A percentile compares a stretch with the other conserved stretches of the same genome.
Evolutionary conservation across 1,140 invertebrate genomes (phyloP).

Genomic region (Drosophila carrolli): DNA sequence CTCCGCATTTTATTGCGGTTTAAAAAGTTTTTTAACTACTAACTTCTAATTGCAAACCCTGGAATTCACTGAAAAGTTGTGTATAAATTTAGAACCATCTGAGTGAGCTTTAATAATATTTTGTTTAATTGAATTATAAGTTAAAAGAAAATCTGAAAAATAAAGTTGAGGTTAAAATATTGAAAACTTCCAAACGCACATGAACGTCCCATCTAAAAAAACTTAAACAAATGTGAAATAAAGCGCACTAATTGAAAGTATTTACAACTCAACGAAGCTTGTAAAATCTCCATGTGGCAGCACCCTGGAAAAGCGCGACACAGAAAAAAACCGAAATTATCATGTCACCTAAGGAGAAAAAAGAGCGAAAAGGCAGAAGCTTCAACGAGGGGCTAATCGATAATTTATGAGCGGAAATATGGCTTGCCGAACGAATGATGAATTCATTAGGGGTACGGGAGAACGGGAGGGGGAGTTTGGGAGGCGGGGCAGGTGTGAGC

Average conservation of each 20-base stretch:
- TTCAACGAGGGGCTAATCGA: constrained; percentile 65
- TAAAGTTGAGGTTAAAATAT: too few species aligned
- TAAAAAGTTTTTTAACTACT: too few species aligned
- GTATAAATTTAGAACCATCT: too few species aligned
- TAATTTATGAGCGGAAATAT: constrained; percentile 76
- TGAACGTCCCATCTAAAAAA: constrained; percentile 3
- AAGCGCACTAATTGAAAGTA: constrained; percentile 65
- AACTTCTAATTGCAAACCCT: too few species aligned
- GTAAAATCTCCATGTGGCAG: constrained; percentile 37
- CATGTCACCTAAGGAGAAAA: constrained; percentile 52
- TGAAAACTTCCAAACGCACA: too few species aligned
- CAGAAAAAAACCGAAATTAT: constrained; percentile 63
- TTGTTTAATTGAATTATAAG: too few species aligned
- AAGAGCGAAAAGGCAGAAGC: constrained; percentile 9
- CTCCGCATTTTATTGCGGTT: too few species aligned
- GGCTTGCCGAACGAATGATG: constrained; percentile 47
- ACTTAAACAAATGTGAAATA: constrained; percentile 25
- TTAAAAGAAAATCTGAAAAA: too few species aligned
- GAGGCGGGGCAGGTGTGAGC: constrained; percentile 20
- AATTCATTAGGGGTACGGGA: constrained; percentile 19
- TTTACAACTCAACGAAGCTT: constrained; percentile 52
- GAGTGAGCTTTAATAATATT: too few species aligned
- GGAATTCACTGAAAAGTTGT: too few species aligned
- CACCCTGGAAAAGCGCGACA: constrained; percentile 44
- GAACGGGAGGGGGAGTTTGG: background rate